Evolutionary conservation across 2,888 invertebrate species (phyloP).

Genomic region (Caprella mutica): DNA sequence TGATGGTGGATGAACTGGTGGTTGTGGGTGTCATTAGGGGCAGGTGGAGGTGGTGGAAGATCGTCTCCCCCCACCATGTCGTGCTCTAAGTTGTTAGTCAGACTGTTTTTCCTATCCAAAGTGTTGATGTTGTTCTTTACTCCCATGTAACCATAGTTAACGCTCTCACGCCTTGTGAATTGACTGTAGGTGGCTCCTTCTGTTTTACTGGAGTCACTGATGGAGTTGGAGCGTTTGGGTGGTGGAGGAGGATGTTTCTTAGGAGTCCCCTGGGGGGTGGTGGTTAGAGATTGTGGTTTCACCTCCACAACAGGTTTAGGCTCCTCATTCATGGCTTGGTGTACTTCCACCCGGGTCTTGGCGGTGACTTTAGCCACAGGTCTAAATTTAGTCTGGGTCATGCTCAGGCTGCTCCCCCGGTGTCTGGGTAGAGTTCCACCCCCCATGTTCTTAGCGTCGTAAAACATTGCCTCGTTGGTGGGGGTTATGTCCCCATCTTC

Average conservation of each 20-base stretch:
- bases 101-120: background rate
- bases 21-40: constrained; percentile 31
- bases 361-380: constrained; percentile 62
- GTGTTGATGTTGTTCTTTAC: background rate
- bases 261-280: constrained; percentile 36
- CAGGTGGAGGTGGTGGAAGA: constrained; percentile 32
- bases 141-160: no score
- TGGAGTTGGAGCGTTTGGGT: constrained; percentile 40
- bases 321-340: constrained; percentile 19
- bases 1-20: constrained; percentile 27
- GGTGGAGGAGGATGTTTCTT: constrained; percentile 43
- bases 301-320: background rate
- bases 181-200: background rate
- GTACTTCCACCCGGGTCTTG: constrained; percentile 37
- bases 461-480: constrained; percentile 55
- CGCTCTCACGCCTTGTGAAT: background rate
- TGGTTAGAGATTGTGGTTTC: constrained; percentile 19
- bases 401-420: constrained; percentile 42
- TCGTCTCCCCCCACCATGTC: constrained; percentile 32
- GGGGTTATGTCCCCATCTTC: constrained; percentile 84
- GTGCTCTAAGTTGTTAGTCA: constrained; percentile 27
- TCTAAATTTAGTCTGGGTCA: constrained; percentile 65
- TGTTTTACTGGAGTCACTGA: constrained; percentile 26
- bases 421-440: constrained; percentile 80
- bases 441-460: constrained; percentile 54